phyloP scores from a whole-genome alignment of 2,888 invertebrate genomes.

The Rhodophaea formosa region DNA sequence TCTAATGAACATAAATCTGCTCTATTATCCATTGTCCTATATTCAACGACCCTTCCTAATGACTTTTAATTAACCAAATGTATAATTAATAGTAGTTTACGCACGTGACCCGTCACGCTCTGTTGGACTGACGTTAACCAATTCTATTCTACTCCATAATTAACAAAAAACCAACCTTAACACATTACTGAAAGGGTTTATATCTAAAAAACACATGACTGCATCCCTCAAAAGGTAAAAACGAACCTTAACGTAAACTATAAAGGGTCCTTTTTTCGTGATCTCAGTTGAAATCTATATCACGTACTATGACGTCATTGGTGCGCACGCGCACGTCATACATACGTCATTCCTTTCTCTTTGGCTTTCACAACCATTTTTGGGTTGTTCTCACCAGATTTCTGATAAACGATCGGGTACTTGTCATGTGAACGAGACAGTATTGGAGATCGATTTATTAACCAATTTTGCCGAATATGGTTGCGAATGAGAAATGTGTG shows the following conservation, averaged over 20 bases:
- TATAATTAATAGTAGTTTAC: constrained; percentile 10
- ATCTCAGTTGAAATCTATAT: background rate
- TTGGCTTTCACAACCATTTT: constrained; percentile 44
- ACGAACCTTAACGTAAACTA: background rate
- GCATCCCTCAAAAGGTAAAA: background rate
- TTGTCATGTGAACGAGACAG: background rate
- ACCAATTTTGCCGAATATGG: constrained; percentile 1
- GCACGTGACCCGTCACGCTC: constrained; percentile 8
- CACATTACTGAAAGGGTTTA: background rate
- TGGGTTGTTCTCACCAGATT: constrained; percentile 23
- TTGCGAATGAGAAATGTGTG: background rate
- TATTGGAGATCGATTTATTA: constrained; percentile 5
- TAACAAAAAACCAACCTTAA: background rate
- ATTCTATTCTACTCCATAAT: background rate
- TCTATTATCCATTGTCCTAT: constrained; percentile 10
- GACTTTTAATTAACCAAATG: constrained; percentile 14
- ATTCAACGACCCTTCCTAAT: constrained; percentile 10
- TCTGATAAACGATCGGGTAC: constrained; percentile 4
- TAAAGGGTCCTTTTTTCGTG: background rate
- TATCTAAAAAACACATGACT: background rate
- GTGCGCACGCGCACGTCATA: constrained; percentile 41
- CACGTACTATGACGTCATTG: constrained; percentile 53
- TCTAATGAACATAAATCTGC: background rate
- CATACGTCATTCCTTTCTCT: constrained; percentile 61
- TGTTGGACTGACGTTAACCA: constrained; percentile 14